Evolutionary conservation across 2,797 vertebrate genomes (phyloP).

Genomic region (Melanotaenia nigrans): DNA sequence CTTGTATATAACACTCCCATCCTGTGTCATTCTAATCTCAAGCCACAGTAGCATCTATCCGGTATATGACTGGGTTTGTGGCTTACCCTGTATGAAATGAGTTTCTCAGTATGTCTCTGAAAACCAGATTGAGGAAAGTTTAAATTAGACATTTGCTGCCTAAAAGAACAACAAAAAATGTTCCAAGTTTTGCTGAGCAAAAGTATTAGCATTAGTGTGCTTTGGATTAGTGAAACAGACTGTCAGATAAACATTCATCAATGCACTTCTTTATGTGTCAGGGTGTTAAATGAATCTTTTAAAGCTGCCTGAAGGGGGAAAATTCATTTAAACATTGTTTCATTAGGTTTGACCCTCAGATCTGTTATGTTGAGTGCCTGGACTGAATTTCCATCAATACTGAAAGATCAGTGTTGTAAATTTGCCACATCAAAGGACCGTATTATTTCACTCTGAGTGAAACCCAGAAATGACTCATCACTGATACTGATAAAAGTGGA

Average conservation of each 20-base stretch:
- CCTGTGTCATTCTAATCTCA: constrained; percentile 54
- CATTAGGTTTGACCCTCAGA: constrained; percentile 28
- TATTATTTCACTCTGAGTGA: constrained; percentile 62
- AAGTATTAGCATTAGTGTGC: constrained; percentile 21
- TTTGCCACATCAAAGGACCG: constrained; percentile 82
- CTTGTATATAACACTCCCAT: constrained; percentile 36
- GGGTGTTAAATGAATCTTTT: constrained; percentile 54
- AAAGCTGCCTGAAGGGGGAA: constrained; percentile 20
- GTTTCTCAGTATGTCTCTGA: constrained; percentile 33
- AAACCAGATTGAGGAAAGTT: constrained; percentile 15
- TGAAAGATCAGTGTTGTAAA: constrained; percentile 44
- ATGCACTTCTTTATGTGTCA: constrained; percentile 8
- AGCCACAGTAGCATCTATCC: constrained; percentile 53
- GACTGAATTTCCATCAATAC: constrained; percentile 58
- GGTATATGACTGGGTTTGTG: constrained; percentile 49
- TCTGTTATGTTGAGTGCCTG: constrained; percentile 35
- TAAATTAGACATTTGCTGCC: constrained; percentile 24
- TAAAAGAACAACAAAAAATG: constrained; percentile 1
- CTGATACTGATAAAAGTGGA: constrained; percentile 52
- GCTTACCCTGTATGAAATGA: constrained; percentile 38
- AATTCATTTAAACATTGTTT: constrained; percentile 12
- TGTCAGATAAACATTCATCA: constrained; percentile 21
- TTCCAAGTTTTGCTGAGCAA: constrained; percentile 22
- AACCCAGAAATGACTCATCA: constrained; percentile 79
- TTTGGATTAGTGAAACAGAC: constrained; percentile 35